Conservation (phyloP, 2,888 invertebrate genomes). For the Diarsia dahlii region DNA sequence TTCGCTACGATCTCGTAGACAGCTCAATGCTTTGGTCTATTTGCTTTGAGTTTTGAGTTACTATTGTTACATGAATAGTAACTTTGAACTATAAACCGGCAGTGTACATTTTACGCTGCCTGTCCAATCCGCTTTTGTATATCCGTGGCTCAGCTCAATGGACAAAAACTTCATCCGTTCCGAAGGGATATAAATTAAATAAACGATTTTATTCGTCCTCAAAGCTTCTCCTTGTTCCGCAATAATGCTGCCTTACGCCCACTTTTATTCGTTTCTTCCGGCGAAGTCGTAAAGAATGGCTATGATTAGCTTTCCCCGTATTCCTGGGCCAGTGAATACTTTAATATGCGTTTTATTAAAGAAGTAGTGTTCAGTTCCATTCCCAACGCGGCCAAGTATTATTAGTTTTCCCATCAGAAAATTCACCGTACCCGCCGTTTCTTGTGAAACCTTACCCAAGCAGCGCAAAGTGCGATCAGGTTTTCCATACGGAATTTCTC, state of each 20-base stretch:
- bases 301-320: slow-evolving; percentile 40
- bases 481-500: neutral
- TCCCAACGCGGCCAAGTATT: neutral
- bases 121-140: neutral
- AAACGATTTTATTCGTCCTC: slow-evolving; percentile 35
- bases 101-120: neutral
- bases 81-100: neutral
- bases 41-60: neutral
- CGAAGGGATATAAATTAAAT: slow-evolving; percentile 46
- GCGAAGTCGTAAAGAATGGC: slow-evolving; percentile 39
- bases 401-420: neutral
- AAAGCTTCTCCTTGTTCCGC: slow-evolving; percentile 19
- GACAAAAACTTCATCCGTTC: slow-evolving; percentile 3
- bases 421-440: too few species aligned
- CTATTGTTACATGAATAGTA: neutral
- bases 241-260: slow-evolving; percentile 19
- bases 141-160: neutral
- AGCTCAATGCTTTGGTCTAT: neutral
- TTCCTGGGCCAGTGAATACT: slow-evolving; percentile 11
- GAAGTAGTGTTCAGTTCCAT: neutral
- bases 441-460: neutral
- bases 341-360: slow-evolving; percentile 14
- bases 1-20: slow-evolving; percentile 9
- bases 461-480: neutral
- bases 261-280: slow-evolving; percentile 51